Conservation (phyloP, 2,797 vertebrate species). For the Sciurus vulgaris region DNA sequence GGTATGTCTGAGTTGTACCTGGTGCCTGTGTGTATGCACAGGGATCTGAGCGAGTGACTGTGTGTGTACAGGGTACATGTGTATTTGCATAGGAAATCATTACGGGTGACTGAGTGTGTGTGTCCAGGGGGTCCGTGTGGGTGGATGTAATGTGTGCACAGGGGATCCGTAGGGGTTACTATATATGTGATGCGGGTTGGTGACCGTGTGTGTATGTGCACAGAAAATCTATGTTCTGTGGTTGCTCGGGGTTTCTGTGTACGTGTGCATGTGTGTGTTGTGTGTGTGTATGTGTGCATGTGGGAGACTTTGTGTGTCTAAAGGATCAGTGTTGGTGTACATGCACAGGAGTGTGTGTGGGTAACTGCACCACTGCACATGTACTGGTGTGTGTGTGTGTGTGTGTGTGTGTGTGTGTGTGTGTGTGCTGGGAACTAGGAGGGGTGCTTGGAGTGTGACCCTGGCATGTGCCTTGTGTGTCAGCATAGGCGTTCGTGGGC, state of each 20-base stretch:
- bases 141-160: fast-evolving
- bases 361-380: neutral
- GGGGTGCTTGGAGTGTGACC: neutral
- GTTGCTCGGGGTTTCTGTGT: no score
- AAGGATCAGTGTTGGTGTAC: neutral
- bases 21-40: neutral
- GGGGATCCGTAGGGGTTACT: no score
- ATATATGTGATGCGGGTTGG: neutral
- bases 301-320: no score
- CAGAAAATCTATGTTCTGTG: no score
- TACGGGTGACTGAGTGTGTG: neutral
- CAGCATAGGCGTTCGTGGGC: no score
- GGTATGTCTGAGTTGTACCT: neutral
- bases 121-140: fast-evolving
- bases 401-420: neutral
- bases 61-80: neutral
- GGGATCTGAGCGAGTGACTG: no score
- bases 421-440: neutral
- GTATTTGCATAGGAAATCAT: neutral
- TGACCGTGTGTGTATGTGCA: neutral
- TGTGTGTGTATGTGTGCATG: no score
- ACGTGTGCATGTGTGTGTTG: neutral
- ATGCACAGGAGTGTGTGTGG: neutral
- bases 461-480: neutral
- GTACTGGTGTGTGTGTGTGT: neutral